Base-by-base conservation (phyloP, 2,888 invertebrate genomes). In the Zonitis immaculata region DNA sequence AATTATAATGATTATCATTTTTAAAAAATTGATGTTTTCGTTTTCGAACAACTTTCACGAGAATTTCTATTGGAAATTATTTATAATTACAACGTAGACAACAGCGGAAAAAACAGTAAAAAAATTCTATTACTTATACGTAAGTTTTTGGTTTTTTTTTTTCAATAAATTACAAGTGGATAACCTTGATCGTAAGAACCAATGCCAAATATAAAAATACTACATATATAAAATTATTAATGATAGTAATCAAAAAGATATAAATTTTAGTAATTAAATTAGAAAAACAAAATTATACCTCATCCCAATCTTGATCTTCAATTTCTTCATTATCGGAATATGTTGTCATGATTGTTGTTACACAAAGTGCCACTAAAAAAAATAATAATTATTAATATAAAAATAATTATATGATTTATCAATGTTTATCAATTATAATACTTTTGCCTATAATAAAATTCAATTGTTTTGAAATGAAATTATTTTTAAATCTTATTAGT, bases 251-350 rank as follows among this genome's bases (percentile, higher is more conserved):
- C n/a, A n/a, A n/a, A n/a, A n/a, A n/a, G n/a, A n/a, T n/a, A n/a
- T n/a, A n/a, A n/a, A n/a, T n/a, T n/a, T n/a, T n/a, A n/a, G n/a
- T n/a, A n/a, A n/a, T n/a, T n/a, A n/a, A n/a, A n/a, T n/a, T n/a
- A n/a, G n/a, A n/a, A n/a, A n/a, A n/a, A n/a, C n/a, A n/a, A n/a
- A 42, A 25, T 46, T 54, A 50, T 59, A 67, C 66, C 61, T 66
- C 66, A 42, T 67, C 66, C 44, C 60, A 58, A 46, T 66, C 66
- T 42, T 63, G 61, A 35, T 63, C 62, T 8, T 66, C 65, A 11
- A 56, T 54, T 20, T 62, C 59, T 50, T 62, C 62, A 43, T 61
- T 58, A 39, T 61, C 60, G 16, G 62, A 57, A 45, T 62, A 55
- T 32, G 60, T 55, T 35, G 63, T 61, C 64, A 66, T 66, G 39